Evolutionary conservation across 2,888 invertebrate genomes (phyloP).

Genomic region (Autographa gamma): DNA sequence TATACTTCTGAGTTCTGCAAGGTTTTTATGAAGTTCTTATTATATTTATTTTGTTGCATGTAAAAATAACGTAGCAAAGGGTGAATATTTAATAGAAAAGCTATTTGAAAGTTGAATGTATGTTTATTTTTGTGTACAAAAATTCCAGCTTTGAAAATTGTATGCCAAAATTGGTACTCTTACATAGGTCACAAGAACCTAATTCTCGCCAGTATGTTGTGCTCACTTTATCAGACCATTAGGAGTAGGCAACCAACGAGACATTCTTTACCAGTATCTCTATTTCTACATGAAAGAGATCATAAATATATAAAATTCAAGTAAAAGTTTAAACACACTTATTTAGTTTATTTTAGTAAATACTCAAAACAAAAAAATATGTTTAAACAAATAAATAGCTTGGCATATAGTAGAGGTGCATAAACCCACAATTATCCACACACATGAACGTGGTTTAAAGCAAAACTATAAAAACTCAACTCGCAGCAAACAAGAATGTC

Average conservation of each 20-base stretch:
- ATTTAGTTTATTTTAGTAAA: no score
- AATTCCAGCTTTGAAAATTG: no score
- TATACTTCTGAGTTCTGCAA: conserved; percentile 25
- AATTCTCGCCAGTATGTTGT: neutral
- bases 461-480: neutral
- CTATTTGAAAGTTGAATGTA: neutral
- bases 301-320: no score
- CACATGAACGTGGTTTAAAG: neutral
- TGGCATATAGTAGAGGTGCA: neutral
- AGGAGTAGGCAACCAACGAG: no score
- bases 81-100: neutral
- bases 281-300: no score
- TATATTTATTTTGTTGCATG: conserved; percentile 28
- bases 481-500: neutral
- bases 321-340: no score
- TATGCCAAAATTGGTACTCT: no score
- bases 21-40: conserved; percentile 35
- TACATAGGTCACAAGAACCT: neutral
- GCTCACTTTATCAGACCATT: neutral
- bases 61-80: conserved; percentile 8
- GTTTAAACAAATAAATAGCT: no score
- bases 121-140: neutral
- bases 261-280: no score
- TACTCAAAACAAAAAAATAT: no score
- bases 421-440: neutral